Conservation (phyloP, 2,797 vertebrate genomes). For the Diglossa cyanea region DNA sequence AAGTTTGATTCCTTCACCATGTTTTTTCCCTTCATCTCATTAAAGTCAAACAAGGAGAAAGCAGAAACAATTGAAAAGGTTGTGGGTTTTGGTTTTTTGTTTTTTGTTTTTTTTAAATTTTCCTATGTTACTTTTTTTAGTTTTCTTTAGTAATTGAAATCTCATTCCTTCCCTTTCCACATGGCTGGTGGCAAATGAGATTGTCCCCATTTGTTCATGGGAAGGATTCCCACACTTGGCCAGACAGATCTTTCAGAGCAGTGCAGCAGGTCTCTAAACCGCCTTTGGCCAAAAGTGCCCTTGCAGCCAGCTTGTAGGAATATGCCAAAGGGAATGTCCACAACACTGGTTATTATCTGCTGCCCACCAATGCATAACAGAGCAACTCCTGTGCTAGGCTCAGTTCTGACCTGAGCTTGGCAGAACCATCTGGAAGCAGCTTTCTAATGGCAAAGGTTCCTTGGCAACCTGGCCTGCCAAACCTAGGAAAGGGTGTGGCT, state of each 20-base stretch:
- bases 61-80: not conserved
- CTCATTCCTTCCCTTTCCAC: not conserved
- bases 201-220: not conserved
- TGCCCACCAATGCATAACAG: not conserved
- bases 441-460: not conserved
- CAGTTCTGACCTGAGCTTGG: not conserved
- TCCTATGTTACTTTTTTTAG: not conserved
- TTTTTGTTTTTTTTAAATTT: fast-evolving
- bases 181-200: not conserved
- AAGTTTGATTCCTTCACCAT: not conserved
- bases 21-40: not conserved
- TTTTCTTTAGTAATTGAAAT: not conserved
- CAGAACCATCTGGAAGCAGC: not conserved
- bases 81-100: not conserved
- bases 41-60: not conserved
- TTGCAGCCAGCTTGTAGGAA: not conserved
- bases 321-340: not conserved
- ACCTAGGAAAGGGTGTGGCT: not conserved
- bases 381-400: not conserved
- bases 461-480: not conserved
- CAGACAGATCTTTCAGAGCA: not conserved
- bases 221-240: not conserved
- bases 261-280: fast-evolving
- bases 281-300: not conserved
- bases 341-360: not conserved